phyloP scores from a whole-genome alignment of 1,140 invertebrate genomes.

The Centruroides sculpturatus region DNA sequence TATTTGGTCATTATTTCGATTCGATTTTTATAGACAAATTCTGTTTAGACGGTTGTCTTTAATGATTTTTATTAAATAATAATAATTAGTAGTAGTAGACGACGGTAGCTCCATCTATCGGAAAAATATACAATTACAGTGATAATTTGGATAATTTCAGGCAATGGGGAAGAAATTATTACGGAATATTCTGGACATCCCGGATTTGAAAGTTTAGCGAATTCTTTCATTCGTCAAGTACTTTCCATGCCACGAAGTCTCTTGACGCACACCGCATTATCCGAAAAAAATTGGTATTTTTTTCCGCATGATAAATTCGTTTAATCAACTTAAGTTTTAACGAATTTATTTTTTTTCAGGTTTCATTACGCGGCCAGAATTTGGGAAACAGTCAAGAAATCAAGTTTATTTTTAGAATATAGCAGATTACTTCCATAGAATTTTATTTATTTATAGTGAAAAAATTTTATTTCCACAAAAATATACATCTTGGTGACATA shows the following conservation, averaged over 20 bases:
- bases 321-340: conserved; percentile 3
- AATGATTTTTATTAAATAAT: too few relatives aligned
- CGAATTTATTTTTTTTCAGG: too few relatives aligned
- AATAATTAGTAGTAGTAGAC: too few relatives aligned
- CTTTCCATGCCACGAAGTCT: conserved; percentile 46
- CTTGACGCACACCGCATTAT: conserved; percentile 45
- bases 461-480: not conserved
- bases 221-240: conserved; percentile 49
- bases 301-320: conserved; percentile 1
- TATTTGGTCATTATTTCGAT: too few relatives aligned
- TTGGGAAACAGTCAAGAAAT: conserved; percentile 68
- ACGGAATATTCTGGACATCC: conserved; percentile 45
- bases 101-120: too few relatives aligned
- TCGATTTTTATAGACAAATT: too few relatives aligned
- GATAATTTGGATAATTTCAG: not conserved
- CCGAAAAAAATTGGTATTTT: conserved; percentile 51
- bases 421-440: conserved; percentile 44
- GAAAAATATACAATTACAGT: too few relatives aligned
- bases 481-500: not conserved
- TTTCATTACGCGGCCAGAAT: conserved; percentile 63
- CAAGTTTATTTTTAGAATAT: conserved; percentile 64
- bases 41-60: too few relatives aligned
- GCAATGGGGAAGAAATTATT: conserved; percentile 21
- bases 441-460: too few relatives aligned
- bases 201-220: conserved; percentile 45